Percentiles rank a stretch among this genome's conserved stretches.
Conservation (phyloP, 2,113 vertebrate genomes). For the Telmatochromis brachygnathus region DNA sequence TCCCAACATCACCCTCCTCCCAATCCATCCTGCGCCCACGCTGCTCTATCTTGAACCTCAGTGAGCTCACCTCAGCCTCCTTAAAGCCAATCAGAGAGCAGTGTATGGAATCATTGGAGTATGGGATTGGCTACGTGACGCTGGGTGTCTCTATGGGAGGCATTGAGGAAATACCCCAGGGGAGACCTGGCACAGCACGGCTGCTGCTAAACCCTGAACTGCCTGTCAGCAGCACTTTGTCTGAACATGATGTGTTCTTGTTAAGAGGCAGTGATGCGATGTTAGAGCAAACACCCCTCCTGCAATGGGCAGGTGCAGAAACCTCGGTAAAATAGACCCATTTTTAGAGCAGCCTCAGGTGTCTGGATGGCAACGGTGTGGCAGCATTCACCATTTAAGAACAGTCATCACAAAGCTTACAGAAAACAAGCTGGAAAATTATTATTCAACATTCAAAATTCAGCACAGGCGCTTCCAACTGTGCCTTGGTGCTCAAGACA, state of each 20-base stretch:
- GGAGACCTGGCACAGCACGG: constrained; percentile 36
- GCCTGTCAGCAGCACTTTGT: constrained; percentile 48
- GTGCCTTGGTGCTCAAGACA: background rate
- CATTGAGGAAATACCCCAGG: constrained; percentile 45
- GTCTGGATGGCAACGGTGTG: background rate
- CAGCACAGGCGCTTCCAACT: background rate
- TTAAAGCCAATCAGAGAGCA: constrained; percentile 38
- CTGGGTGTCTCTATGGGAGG: constrained; percentile 40
- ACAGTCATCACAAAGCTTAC: background rate
- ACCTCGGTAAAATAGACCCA: background rate
- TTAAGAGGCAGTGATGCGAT: background rate
- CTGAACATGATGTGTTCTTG: constrained; percentile 37
- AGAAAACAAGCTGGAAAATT: background rate
- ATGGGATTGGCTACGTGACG: constrained; percentile 1
- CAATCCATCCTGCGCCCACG: constrained; percentile 9
- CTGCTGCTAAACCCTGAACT: constrained; percentile 56
- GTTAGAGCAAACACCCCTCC: background rate
- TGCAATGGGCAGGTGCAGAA: background rate
- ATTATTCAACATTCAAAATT: background rate
- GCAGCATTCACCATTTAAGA: background rate
- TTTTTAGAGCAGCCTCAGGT: background rate
- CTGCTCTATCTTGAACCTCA: constrained; percentile 37
- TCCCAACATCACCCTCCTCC: constrained; percentile 14
- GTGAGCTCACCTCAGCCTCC: constrained; percentile 43
- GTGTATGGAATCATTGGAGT: constrained; percentile 3